Evolutionary conservation across 2,888 invertebrate species (phyloP), one percentile per base, ranked within the genome.

Genomic region (Rhagophthalmus giganteus): DNA sequence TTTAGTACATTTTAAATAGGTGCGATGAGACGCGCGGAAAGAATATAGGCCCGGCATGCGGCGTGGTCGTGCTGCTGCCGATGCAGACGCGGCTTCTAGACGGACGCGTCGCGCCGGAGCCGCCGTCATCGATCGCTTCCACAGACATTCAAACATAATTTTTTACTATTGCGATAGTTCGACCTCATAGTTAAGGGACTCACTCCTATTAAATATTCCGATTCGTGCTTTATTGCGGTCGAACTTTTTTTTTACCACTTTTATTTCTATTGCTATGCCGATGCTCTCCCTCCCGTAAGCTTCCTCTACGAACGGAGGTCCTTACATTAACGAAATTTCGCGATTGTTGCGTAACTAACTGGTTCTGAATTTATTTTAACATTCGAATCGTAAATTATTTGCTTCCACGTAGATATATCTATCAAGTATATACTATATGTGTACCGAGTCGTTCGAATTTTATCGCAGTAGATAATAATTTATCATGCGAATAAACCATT

Each of bases 31-130:
- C 46, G 41, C 45, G 33, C 42, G 32, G 40, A 13, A 38, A 50
- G 20, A 40, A 24, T 32, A 33, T 42, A 55, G 51, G 46, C 44
- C 48, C 40, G 41, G 39, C 41, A 47, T 41, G 48, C 52, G 55
- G 52, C 46, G 35, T 55, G 52, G 40, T 40, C 37, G 44, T 48
- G 39, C 42, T 28, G 48, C 45, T 41, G 66, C 64, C 67, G 63
- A 61, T 64, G 65, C 63, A 66, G 65, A 63, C 64, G 59, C 62
- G 67, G 64, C 63, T 62, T 65, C 66, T 63, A 59, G 59, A 51
- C 52, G 54, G 56, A 56, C 57, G 70, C 74, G 74, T 69, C 74
- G 68, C 67, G 69, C 67, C 71, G 74, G 73, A 72, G 72, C 74
- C 73, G 64, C 47, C 60, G 65, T 59, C 71, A 73, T 73, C 73